Conservation (phyloP, 2,797 vertebrate species). For the Cheirogaleus major region DNA sequence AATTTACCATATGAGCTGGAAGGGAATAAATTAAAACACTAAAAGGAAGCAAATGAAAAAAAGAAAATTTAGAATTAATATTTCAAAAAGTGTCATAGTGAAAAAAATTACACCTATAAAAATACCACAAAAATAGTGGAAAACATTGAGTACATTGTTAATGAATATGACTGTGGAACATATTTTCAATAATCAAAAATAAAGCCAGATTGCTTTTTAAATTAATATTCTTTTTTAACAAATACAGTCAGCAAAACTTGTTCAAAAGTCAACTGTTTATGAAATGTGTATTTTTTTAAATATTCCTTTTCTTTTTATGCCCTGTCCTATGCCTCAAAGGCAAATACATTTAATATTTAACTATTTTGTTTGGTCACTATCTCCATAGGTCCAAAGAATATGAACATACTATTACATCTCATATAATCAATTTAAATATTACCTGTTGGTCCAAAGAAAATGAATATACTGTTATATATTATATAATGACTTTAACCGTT, state of each 20-base stretch:
- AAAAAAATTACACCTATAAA: slow-evolving; percentile 27
- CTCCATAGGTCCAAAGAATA: not conserved
- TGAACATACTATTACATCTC: not conserved
- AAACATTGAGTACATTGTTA: not conserved
- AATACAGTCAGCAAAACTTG: not conserved
- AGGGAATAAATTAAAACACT: not conserved
- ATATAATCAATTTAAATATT: not conserved
- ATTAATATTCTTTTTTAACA: not conserved
- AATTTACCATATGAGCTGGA: slow-evolving; percentile 51
- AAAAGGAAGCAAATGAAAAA: slow-evolving; percentile 28
- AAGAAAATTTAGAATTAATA: slow-evolving; percentile 5
- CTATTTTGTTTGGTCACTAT: not conserved
- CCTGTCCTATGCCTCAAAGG: not conserved
- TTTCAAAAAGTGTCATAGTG: slow-evolving; percentile 16
- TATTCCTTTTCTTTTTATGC: not conserved
- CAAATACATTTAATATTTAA: not conserved
- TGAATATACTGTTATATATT: not conserved
- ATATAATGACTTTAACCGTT: not conserved
- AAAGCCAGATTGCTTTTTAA: not conserved
- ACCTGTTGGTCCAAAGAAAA: not conserved
- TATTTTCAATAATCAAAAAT: slow-evolving; percentile 17
- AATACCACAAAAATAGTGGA: not conserved
- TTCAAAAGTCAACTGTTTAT: not conserved
- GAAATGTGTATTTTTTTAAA: not conserved
- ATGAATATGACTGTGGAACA: not conserved